Conservation (phyloP, 2,113 vertebrate species). For the Aplodontia rufa region DNA sequence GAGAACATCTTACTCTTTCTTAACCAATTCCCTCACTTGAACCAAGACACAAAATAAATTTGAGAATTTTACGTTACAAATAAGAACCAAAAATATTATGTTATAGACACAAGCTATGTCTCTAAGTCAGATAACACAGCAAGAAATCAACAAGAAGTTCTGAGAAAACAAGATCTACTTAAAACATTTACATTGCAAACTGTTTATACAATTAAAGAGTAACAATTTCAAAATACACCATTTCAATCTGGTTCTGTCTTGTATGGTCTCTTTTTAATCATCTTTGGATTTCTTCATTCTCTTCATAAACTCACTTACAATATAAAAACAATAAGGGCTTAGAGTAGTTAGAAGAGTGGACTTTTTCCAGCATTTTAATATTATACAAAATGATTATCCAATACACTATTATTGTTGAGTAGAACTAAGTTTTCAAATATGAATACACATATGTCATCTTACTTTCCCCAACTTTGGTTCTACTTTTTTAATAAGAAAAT, state of each 20-base stretch:
- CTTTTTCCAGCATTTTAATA: slow-evolving; percentile 17
- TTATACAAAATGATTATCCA: neutral
- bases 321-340: neutral
- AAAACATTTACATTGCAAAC: neutral
- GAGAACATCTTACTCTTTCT: neutral
- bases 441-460: neutral
- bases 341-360: neutral
- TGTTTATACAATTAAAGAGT: neutral
- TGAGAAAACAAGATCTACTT: neutral
- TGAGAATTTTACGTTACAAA: neutral
- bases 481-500: slow-evolving; percentile 43
- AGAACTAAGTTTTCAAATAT: slow-evolving; percentile 9
- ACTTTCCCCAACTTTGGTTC: neutral
- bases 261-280: neutral
- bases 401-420: neutral
- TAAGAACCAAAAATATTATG: neutral
- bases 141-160: neutral
- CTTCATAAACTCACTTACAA: slow-evolving; percentile 25
- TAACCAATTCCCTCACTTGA: neutral
- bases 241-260: slow-evolving; percentile 7
- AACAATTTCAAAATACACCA: neutral
- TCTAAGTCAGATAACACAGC: neutral
- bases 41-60: neutral
- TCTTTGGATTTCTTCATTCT: neutral
- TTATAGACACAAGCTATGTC: neutral